These are phyloP conservation scores for Plutella xylostella DNA, from an alignment of 2,888 invertebrate genomes.

Conservation along the genomic window DNA sequence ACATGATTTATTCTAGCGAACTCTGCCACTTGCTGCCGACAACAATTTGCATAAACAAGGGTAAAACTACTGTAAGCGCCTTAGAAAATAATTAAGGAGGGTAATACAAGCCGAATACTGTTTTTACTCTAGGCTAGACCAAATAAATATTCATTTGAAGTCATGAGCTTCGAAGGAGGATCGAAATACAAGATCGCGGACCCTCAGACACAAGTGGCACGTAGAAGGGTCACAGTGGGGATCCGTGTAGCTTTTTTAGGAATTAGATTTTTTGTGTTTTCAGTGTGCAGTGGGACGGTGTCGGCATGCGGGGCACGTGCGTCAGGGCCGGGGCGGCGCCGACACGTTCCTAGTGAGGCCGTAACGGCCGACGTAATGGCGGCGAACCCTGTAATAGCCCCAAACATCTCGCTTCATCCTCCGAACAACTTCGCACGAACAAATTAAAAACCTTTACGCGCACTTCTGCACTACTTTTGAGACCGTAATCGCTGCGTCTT, in stretches of 20 bases:
- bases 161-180: no score
- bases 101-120: no score
- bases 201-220: constrained; percentile 2
- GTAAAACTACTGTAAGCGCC: no score
- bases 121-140: no score
- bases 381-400: constrained; percentile 41
- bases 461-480: constrained; percentile 27
- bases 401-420: constrained; percentile 36
- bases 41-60: background rate
- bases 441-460: constrained; percentile 58
- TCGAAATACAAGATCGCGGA: no score
- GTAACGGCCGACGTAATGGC: constrained; percentile 57
- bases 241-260: constrained; percentile 5
- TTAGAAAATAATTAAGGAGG: no score
- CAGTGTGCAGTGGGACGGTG: constrained; percentile 7
- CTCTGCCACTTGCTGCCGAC: background rate
- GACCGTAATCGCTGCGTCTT: constrained; percentile 21
- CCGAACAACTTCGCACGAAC: constrained; percentile 37
- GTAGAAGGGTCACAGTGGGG: constrained; percentile 3
- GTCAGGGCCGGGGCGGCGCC: constrained; percentile 55
- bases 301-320: constrained; percentile 47
- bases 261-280: constrained; percentile 6
- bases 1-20: constrained; percentile 4
- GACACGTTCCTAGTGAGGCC: constrained; percentile 49
- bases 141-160: no score